phyloP scores from a whole-genome alignment of 2,113 vertebrate genomes.

The Galbula dea region DNA sequence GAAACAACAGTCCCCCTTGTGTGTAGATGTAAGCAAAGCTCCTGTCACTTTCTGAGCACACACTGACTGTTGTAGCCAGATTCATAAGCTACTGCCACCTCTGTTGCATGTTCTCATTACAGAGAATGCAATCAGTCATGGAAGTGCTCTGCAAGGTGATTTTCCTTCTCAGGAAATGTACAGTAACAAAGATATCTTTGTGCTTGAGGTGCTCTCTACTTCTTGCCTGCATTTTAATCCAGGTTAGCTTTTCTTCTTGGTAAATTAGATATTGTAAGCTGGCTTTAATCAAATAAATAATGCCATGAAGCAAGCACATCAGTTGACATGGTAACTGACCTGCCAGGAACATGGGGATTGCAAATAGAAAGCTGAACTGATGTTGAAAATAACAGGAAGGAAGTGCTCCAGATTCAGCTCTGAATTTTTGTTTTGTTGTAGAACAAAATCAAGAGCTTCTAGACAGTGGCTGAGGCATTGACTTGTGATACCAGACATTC shows the following conservation, averaged over 20 bases:
- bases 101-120: constrained; percentile 45
- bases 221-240: constrained; percentile 35
- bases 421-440: background rate
- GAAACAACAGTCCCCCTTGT: background rate
- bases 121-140: constrained; percentile 39
- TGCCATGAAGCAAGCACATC: background rate
- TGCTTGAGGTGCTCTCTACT: background rate
- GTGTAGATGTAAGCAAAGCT: background rate
- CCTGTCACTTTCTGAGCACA: background rate
- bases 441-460: background rate
- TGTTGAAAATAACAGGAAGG: background rate
- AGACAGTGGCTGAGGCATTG: background rate
- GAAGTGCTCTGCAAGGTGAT: constrained; percentile 35
- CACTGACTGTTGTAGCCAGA: constrained; percentile 5
- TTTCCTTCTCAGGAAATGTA: constrained; percentile 46
- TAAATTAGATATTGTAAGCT: background rate
- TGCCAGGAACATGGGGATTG: background rate
- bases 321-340: background rate
- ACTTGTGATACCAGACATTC: background rate
- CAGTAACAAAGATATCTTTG: constrained; percentile 46
- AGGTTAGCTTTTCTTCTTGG: constrained; percentile 37
- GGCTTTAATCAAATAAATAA: background rate
- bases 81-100: constrained; percentile 13
- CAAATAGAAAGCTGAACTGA: background rate
- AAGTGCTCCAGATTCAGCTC: background rate